These are phyloP conservation scores for Philaethria dido DNA, from an alignment of 2,888 invertebrate species.

Conservation along the genomic window DNA sequence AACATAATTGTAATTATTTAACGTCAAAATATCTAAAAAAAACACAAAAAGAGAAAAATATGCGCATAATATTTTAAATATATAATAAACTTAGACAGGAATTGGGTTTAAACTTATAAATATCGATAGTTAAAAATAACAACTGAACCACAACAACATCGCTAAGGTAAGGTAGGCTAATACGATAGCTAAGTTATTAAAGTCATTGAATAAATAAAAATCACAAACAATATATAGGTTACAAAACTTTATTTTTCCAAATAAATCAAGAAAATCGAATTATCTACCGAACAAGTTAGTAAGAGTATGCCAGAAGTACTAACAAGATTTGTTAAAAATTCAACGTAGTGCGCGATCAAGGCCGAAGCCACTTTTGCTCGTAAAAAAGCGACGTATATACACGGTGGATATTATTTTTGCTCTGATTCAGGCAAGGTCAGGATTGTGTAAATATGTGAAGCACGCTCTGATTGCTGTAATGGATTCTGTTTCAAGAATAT, in stretches of 20 bases:
- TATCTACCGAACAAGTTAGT: neutral
- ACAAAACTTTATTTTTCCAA: neutral
- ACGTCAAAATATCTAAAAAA: too few species aligned
- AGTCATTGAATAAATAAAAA: too few species aligned
- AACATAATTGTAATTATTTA: too few species aligned
- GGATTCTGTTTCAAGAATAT: slow-evolving; percentile 38
- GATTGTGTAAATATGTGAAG: slow-evolving; percentile 49
- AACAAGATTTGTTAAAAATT: slow-evolving; percentile 23
- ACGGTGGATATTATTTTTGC: slow-evolving; percentile 50
- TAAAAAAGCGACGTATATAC: slow-evolving; percentile 41
- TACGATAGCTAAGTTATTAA: too few species aligned
- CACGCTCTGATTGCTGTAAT: slow-evolving; percentile 47
- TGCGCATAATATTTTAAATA: too few species aligned
- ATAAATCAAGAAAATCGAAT: neutral
- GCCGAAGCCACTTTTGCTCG: slow-evolving; percentile 25
- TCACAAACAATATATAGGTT: neutral
- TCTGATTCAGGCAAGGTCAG: slow-evolving; percentile 52
- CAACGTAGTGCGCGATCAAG: slow-evolving; percentile 27
- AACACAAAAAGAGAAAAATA: too few species aligned
- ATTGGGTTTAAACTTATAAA: too few species aligned
- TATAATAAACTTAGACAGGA: too few species aligned
- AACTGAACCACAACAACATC: too few species aligned
- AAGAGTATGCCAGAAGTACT: neutral
- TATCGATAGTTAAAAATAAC: too few species aligned
- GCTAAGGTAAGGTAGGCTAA: too few species aligned